Evolutionary conservation across 2,113 vertebrate species (phyloP).

Genomic region (Corythaeola cristata): DNA sequence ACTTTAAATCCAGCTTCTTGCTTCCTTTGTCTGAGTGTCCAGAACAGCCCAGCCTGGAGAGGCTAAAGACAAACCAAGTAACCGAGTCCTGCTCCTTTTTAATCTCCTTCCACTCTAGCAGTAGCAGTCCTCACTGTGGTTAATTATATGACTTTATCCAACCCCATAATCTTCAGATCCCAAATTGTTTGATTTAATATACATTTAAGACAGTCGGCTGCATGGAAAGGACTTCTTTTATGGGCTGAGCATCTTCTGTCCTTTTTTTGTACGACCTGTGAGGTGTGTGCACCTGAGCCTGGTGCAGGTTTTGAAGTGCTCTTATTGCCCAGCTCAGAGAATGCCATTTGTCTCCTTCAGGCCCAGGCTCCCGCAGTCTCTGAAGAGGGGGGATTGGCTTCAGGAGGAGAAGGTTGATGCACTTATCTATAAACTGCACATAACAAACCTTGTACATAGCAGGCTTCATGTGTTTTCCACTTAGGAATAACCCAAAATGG

Average conservation of each 20-base stretch:
- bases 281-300: not conserved
- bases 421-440: not conserved
- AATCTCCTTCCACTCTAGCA: not conserved
- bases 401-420: not conserved
- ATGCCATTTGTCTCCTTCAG: not conserved
- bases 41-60: not conserved
- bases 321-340: not conserved
- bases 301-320: not conserved
- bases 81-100: not conserved
- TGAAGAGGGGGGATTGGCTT: not conserved
- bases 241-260: not conserved
- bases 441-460: accelerated
- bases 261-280: not conserved
- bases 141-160: not conserved
- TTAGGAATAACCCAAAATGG: not conserved
- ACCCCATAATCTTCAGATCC: not conserved
- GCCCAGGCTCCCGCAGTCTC: not conserved
- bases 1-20: not conserved
- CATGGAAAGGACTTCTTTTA: not conserved
- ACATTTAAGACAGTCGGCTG: not conserved
- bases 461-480: not conserved
- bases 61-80: not conserved
- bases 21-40: not conserved
- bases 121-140: not conserved
- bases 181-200: not conserved